Percentiles rank a stretch among this genome's conserved stretches.
These are phyloP conservation scores for Sarcophaga variegata DNA, from an alignment of 2,888 invertebrate genomes.

Conservation along the genomic window DNA sequence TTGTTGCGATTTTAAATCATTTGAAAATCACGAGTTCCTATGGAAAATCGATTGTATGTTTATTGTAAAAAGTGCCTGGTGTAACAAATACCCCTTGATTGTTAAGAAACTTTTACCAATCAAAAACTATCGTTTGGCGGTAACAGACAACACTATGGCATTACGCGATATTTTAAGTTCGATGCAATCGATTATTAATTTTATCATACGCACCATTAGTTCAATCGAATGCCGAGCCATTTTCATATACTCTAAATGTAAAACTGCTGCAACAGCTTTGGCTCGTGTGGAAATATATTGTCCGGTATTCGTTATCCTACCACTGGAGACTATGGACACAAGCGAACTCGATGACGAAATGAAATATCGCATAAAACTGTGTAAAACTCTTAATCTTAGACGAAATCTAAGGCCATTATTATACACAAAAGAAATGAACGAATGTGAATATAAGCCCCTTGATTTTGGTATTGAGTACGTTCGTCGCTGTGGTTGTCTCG, in stretches of 20 bases:
- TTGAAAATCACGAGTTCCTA: conserved; percentile 77
- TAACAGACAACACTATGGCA: conserved; percentile 72
- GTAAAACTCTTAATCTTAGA: conserved; percentile 75
- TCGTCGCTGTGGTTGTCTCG: conserved; percentile 74
- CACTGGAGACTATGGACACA: conserved; percentile 71
- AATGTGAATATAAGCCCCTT: conserved; percentile 72
- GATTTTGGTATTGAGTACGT: conserved; percentile 78
- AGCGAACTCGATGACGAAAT: conserved; percentile 66
- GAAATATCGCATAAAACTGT: conserved; percentile 72
- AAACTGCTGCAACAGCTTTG: conserved; percentile 76
- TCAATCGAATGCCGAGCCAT: conserved; percentile 79
- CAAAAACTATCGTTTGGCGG: conserved; percentile 73
- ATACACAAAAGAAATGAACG: conserved; percentile 74
- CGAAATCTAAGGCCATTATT: conserved; percentile 77
- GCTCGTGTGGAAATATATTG: conserved; percentile 79
- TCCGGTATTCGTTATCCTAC: conserved; percentile 78
- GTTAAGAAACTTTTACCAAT: conserved; percentile 79
- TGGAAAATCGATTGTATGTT: conserved; percentile 78
- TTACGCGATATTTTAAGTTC: conserved; percentile 74
- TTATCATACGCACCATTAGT: conserved; percentile 78
- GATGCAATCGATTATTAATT: conserved; percentile 77
- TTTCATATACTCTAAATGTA: conserved; percentile 75
- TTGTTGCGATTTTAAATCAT: conserved; percentile 78
- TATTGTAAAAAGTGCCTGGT: conserved; percentile 80
- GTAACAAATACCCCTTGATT: conserved; percentile 79